Evolutionary conservation across 2,113 vertebrate genomes (phyloP).

Genomic region (Oncorhynchus nerka): DNA sequence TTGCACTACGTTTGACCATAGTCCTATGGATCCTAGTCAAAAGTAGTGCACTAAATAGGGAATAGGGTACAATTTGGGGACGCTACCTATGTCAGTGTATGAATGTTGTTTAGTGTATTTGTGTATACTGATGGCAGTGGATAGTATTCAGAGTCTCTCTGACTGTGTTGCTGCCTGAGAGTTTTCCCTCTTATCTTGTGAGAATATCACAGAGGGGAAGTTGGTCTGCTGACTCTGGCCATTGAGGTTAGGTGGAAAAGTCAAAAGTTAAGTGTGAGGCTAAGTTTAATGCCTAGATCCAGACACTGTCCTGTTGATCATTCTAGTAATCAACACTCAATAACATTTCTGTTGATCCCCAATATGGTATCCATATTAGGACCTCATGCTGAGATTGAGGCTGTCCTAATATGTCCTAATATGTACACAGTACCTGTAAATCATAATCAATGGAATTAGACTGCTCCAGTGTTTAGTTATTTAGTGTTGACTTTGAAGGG

Average conservation of each 20-base stretch:
- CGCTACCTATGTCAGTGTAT: background rate
- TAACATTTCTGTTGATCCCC: no score
- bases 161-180: conserved; percentile 15
- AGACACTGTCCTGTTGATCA: background rate
- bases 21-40: no score
- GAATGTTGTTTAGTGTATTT: background rate
- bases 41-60: no score
- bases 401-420: no score
- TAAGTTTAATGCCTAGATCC: background rate
- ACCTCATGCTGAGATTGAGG: no score
- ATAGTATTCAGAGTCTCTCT: conserved; percentile 41
- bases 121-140: conserved; percentile 21
- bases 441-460: no score
- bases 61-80: conserved; percentile 18
- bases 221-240: conserved; percentile 27
- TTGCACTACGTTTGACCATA: no score
- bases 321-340: background rate
- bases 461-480: background rate
- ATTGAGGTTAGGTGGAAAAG: conserved; percentile 14
- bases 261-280: background rate
- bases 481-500: background rate
- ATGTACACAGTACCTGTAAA: no score
- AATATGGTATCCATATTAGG: no score
- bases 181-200: conserved; percentile 60
- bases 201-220: conserved; percentile 33